Evolutionary conservation across 30 jellyfish, hydroid and myxozoan genomes (phyloP), one percentile per base, ranked within the genome.

Genomic region (Aurelia sp.): DNA sequence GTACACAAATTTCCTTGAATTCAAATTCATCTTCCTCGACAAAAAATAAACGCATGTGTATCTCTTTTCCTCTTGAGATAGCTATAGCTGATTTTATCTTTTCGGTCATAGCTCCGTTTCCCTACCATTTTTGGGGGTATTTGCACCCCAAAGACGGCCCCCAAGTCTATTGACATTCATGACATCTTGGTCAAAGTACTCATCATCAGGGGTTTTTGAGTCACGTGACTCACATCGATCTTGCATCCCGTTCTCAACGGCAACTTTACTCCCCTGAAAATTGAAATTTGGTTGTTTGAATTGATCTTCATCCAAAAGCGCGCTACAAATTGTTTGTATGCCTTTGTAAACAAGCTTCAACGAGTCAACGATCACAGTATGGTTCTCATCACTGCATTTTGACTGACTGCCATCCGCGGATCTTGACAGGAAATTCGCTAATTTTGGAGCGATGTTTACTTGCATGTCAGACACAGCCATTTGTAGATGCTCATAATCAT

Each of bases 401-500:
- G 89, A 22, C 4, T 65, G 91, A 7, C 65, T 58, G 3, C 84
- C 91, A 15, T 64, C 47, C 2, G 50, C 38, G 20, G 84, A 66
- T 13, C 76, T 81, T 33, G 96, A 78, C 15, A 88, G 79, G 15
- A 88, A 71, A 57, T 47, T 78, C 64, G 89, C 96, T 10, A 88
- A 78, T 71, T 78, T 88, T 27, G 96, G 96, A 20, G 96, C 96
- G 67, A 88, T 88, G 83, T 88, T 88, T 65, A 88, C 90, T 62
- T 88, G 96, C 96, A 88, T 88, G 38, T 88, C 96, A 15, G 96
- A 88, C 11, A 88, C 90, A 22, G 96, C 96, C 82, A 88, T 79
- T 59, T 88, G 96, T 74, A 88, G 55, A 69, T 78, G 85, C 55
- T 78, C 73, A 33, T 51, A 84, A 11, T 72, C 87, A 60, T 84